phyloP scores from a whole-genome alignment of 2,888 invertebrate species.

The Plutella xylostella region DNA sequence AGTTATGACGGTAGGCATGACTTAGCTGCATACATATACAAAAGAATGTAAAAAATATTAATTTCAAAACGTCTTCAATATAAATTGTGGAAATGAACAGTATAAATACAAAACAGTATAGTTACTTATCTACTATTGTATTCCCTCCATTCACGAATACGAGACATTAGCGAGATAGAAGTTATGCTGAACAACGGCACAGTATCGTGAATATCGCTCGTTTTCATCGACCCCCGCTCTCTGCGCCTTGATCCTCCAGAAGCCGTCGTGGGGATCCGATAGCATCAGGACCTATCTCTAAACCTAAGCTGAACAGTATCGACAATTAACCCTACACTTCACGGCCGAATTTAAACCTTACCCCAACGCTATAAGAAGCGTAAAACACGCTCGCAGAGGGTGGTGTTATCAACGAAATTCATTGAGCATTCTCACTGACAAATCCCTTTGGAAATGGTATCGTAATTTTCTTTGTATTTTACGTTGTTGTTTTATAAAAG shows the following conservation, averaged over 20 bases:
- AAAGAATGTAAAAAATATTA: no score
- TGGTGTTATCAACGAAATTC: slow-evolving; percentile 4
- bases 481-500: background rate
- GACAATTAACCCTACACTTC: slow-evolving; percentile 1
- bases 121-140: no score
- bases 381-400: background rate
- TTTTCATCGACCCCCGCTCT: background rate
- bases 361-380: background rate
- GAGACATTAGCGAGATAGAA: no score
- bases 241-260: background rate
- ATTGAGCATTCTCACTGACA: slow-evolving; percentile 1
- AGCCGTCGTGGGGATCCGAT: background rate
- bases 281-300: slow-evolving; percentile 2
- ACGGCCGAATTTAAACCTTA: background rate
- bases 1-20: no score
- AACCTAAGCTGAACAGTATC: slow-evolving; percentile 1
- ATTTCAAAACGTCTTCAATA: no score
- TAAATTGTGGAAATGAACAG: no score
- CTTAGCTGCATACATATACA: no score
- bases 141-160: no score
- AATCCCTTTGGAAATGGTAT: slow-evolving; percentile 5
- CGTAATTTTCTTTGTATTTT: slow-evolving; percentile 4
- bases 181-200: no score
- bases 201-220: no score
- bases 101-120: no score